Percentiles rank a stretch among this genome's conserved stretches.
phyloP scores from a whole-genome alignment of 2,797 vertebrate species.

The Austrolebias charrua region DNA sequence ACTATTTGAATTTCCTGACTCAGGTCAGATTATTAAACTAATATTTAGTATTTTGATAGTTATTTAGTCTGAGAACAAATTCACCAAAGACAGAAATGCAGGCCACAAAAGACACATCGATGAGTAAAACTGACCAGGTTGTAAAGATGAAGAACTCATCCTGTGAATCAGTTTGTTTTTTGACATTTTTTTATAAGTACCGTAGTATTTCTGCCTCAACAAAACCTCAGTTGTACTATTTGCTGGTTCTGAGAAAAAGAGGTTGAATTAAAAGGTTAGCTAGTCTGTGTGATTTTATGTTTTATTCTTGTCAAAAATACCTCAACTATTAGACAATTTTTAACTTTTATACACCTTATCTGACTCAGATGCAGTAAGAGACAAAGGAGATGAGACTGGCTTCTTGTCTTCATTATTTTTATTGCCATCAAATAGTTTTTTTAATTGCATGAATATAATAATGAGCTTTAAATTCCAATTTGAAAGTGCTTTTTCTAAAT shows the following conservation, averaged over 20 bases:
- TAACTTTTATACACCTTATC: slow-evolving; percentile 19
- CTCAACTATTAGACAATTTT: slow-evolving; percentile 18
- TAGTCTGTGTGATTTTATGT: slow-evolving; percentile 30
- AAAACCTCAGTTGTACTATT: slow-evolving; percentile 16
- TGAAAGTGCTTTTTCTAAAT: slow-evolving; percentile 37
- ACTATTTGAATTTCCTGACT: slow-evolving; percentile 34
- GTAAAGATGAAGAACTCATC: not conserved
- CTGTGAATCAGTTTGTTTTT: not conserved
- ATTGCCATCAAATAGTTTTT: slow-evolving; percentile 16
- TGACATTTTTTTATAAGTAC: not conserved
- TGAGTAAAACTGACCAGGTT: not conserved
- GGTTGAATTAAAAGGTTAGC: slow-evolving; percentile 28
- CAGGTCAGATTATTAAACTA: slow-evolving; percentile 24
- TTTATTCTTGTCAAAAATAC: slow-evolving; percentile 31
- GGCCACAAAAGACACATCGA: slow-evolving; percentile 15
- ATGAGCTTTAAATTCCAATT: not conserved
- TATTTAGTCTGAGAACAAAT: slow-evolving; percentile 3
- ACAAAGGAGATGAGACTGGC: not conserved
- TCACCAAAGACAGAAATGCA: slow-evolving; percentile 4
- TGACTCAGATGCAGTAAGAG: slow-evolving; percentile 23
- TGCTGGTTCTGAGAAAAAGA: slow-evolving; percentile 11
- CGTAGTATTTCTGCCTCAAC: slow-evolving; percentile 5
- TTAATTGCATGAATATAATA: slow-evolving; percentile 10
- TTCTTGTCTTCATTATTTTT: slow-evolving; percentile 11
- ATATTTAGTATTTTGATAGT: slow-evolving; percentile 9